Percentiles rank a stretch among this genome's conserved stretches.
Conservation (phyloP, 2,797 vertebrate species). For the Acanthis flammea region DNA sequence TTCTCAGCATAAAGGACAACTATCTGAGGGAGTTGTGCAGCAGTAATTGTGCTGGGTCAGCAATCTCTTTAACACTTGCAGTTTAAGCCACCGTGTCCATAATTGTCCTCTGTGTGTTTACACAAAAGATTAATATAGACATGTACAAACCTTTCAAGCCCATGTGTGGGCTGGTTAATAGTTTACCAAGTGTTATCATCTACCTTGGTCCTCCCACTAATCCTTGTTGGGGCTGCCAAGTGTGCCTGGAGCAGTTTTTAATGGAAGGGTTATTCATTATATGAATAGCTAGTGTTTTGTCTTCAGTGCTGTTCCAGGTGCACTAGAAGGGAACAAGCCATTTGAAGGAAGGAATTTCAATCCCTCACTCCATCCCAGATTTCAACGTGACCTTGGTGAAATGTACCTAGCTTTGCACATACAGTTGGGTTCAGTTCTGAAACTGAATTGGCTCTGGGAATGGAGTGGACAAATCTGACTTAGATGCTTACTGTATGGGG, state of each 20-base stretch:
- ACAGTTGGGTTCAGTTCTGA: not conserved
- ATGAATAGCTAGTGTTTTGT: not conserved
- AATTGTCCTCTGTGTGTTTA: constrained; percentile 33
- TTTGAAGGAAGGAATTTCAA: not conserved
- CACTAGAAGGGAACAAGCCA: not conserved
- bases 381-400: not conserved
- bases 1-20: constrained; percentile 18
- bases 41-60: constrained; percentile 4
- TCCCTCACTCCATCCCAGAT: not conserved
- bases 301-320: not conserved
- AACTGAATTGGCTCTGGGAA: not conserved
- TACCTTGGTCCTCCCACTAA: constrained; percentile 34
- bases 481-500: not conserved
- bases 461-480: not conserved
- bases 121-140: constrained; percentile 15
- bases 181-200: constrained; percentile 40
- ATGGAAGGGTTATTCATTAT: constrained; percentile 7
- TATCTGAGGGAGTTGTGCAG: constrained; percentile 1
- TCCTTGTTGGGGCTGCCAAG: not conserved
- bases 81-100: not conserved
- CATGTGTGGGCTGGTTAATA: constrained; percentile 54
- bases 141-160: not conserved
- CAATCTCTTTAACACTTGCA: not conserved
- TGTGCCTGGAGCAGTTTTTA: constrained; percentile 5
- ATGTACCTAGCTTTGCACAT: not conserved